Conservation (phyloP, 2,888 invertebrate species). For the Hybos culiciformis region DNA sequence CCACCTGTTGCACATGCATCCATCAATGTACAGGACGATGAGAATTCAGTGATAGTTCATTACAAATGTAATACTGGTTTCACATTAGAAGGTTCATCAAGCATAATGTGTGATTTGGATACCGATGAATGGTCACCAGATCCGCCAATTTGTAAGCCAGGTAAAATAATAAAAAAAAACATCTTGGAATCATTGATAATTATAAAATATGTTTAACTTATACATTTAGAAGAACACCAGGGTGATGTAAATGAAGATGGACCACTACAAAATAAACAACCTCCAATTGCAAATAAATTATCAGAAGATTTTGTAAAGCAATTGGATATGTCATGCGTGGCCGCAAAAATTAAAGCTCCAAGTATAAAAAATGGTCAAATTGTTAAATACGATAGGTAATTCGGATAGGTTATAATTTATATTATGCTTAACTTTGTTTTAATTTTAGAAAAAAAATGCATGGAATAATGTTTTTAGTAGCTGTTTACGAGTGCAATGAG, state of each 20-base stretch:
- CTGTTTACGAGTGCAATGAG: conserved; percentile 41
- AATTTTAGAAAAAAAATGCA: conserved; percentile 26
- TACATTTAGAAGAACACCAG: conserved; percentile 9
- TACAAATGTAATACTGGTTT: conserved; percentile 29
- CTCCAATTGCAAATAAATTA: conserved; percentile 27
- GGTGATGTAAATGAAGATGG: conserved; percentile 15
- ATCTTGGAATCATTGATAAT: too few relatives aligned
- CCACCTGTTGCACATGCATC: conserved; percentile 26
- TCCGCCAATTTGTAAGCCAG: conserved; percentile 26
- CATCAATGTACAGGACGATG: conserved; percentile 21
- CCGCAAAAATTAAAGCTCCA: conserved; percentile 30
- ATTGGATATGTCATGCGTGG: conserved; percentile 32
- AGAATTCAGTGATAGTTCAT: conserved; percentile 27
- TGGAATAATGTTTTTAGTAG: conserved; percentile 41
- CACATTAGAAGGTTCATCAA: conserved; percentile 22
- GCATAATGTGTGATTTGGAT: conserved; percentile 27
- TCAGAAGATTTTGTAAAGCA: conserved; percentile 22
- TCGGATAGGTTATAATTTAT: neutral
- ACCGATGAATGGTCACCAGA: conserved; percentile 30
- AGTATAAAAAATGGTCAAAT: conserved; percentile 30
- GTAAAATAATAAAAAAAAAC: conserved; percentile 13
- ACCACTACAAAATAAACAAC: conserved; percentile 18
- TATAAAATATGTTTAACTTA: neutral
- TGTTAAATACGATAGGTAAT: conserved; percentile 26
- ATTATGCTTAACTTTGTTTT: neutral